Evolutionary conservation across 2,888 invertebrate genomes (phyloP).

Genomic region (Zaprionus lineosus): DNA sequence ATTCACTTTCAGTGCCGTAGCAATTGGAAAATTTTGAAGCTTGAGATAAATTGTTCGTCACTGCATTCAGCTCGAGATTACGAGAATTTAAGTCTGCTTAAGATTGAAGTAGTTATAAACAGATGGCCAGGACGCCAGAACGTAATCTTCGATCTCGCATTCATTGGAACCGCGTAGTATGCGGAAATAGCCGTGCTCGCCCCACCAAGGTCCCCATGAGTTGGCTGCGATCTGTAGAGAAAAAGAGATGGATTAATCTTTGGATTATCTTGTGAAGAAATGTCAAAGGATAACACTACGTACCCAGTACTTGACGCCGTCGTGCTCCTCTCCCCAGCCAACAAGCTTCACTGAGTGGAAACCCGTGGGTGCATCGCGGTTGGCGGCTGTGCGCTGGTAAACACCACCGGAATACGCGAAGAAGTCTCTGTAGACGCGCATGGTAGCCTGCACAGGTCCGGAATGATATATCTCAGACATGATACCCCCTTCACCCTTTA

Average conservation of each 20-base stretch:
- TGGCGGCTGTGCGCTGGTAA: constrained; percentile 87
- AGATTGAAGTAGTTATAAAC: constrained; percentile 80
- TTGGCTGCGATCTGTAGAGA: constrained; percentile 91
- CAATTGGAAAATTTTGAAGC: constrained; percentile 65
- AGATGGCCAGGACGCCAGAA: constrained; percentile 89
- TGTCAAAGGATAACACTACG: constrained; percentile 73
- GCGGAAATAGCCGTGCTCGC: constrained; percentile 94
- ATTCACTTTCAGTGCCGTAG: constrained; percentile 70
- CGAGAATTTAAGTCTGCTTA: too few species aligned
- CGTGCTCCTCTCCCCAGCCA: constrained; percentile 93
- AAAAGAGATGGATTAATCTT: background rate
- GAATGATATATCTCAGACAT: constrained; percentile 95
- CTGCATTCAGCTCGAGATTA: constrained; percentile 61
- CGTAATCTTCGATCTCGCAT: constrained; percentile 94
- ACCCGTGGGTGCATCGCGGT: constrained; percentile 85
- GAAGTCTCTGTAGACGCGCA: constrained; percentile 95
- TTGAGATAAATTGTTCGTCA: constrained; percentile 70
- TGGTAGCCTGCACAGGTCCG: constrained; percentile 97
- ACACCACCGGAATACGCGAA: constrained; percentile 94
- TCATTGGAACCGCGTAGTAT: constrained; percentile 93
- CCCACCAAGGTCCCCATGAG: constrained; percentile 97
- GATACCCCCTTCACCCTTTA: constrained; percentile 91
- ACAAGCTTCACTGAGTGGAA: constrained; percentile 95
- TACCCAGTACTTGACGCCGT: constrained; percentile 92
- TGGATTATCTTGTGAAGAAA: background rate